Base-by-base conservation (phyloP, 92 coral and sea anemone genomes). In the Phenganax stokvisi region DNA sequence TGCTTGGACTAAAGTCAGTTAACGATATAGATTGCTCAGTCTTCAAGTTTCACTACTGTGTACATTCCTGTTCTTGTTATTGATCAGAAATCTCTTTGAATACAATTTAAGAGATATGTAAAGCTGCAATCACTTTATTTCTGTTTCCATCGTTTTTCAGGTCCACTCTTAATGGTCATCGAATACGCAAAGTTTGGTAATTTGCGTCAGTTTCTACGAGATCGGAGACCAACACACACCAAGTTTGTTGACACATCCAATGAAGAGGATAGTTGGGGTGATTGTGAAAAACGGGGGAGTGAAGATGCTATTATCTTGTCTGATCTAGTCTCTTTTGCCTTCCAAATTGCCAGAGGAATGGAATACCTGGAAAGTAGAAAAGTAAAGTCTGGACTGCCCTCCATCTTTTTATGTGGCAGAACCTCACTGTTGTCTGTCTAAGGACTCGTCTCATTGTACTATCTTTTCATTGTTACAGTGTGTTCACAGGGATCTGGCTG, bases 401-500 rank as follows among this genome's bases (percentile, higher is more conserved):
- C 25, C 25, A 20, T 20, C 25, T 20, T 20, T 20, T 20, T 20
- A 20, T 20, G 25, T 20, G 25, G 25, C 25, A 20, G 25, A 20
- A 20, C 25, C 25, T 20, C 25, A 20, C 25, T 20, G 25, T 20
- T 20, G 25, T 25, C 54, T 9, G 29, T 70, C 29, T 54, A 11
- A 44, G 15, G 6, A 15, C 9, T 29, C 54, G 16, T 10, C 15
- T 29, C 56, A 37, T 70, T 5, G 16, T 31, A 29, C 3, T 28
- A 11, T 31, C 12, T 11, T 10, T 9, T 29, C 8, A 17, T 15
- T 57, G 8, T 25, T 61, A 52, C 79, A 94, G 98, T 94, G 98
- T 77, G 91, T 94, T 75, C 98, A 94, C 80, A 92, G 98, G 30
- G 98, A 94, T 86, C 89, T 94, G 0, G 98, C 98, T 54, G 98